Evolutionary conservation across 2,888 invertebrate species (phyloP), one percentile per base, ranked within the genome.

Genomic region (Liposcelis brunnea): DNA sequence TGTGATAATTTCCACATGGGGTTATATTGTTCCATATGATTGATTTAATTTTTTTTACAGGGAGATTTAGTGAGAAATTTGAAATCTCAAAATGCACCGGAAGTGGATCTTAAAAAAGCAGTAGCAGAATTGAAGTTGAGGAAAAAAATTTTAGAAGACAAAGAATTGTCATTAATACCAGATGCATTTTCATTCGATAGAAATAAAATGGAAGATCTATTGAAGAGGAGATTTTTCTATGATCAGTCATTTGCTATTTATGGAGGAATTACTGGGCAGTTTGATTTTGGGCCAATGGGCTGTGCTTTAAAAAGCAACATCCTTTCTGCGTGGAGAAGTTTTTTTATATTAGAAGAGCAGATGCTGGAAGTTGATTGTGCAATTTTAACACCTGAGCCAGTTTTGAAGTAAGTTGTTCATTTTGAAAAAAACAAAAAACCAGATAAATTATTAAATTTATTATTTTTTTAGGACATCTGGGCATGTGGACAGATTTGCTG

Each of bases 191-290:
- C 74, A 10, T 91, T 98, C 62, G 95, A 98, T 61, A 72, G 95
- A 42, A 70, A 84, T 0, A 86, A 86, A 66, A 84, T 98, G 85
- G 97, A 98, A 64, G 97, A 98, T 68, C 70, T 98, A 3, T 70
- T 98, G 33, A 97, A 95, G 61, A 75, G 97, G 53, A 73, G 95
- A 52, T 99, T 99, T 64, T 99, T 97, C 65, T 93, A 82, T 65
- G 97, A 97, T 61, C 95, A 95, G 61, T 94, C 95, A 1, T 99
- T 99, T 69, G 91, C 97, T 1, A 98, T 99, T 56, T 99, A 99
- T 68, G 98, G 98, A 54, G 98, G 72, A 52, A 64, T 74, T 15
- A 66, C 71, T 56, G 76, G 95, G 0, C 89, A 95, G 59, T 97
- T 87, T 65, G 98, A 99, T 66, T 98, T 93, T 63, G 98, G 98